Evolutionary conservation across 1,140 invertebrate species (phyloP), one percentile per base, ranked within the genome.

Genomic region (Elymnias hypermnestra): DNA sequence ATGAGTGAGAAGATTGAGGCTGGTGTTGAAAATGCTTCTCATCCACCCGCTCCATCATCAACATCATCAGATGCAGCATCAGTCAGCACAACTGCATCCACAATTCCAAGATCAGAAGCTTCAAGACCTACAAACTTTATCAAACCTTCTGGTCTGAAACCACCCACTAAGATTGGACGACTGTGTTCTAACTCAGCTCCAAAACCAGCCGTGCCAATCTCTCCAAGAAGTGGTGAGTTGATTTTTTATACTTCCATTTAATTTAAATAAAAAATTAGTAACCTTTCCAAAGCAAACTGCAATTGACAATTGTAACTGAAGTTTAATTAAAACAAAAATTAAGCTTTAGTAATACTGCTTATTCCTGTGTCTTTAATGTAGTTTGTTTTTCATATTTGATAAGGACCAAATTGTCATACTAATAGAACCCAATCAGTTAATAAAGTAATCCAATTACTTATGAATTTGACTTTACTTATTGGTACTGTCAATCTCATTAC

Each of bases 111-210:
- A 42, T 47, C 65, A 19, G 67, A 68, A 43, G 39, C 48, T 26
- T 41, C 65, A 21, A 65, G 72, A 53, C 77, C 79, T 26, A 64
- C 75, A 25, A 62, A 69, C 29, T 65, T 75, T 53, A 72, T 77
- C 7, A 85, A 83, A 53, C 87, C 84, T 42, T 90, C 90, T 3
- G 89, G 89, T 1, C 56, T 91, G 22, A 88, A 88, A 47, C 89
- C 85, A 22, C 90, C 89, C n/a, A 85, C 88, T 8, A 90, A 90
- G 68, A 91, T 91, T 61, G 89, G 89, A 31, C 69, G 90, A 36
- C 78, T 89, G 21, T 90, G 89, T 53, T 88, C 87, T 36, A 83
- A 87, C 29, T 67, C 83, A 47, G 78, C 87, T 31, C 89, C 89
- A 9, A 90, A 90, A 69, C 89, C 89, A 45, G 86, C 88, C 6